Evolutionary conservation across 2,113 vertebrate genomes (phyloP).

Genomic region (Struthio camelus): DNA sequence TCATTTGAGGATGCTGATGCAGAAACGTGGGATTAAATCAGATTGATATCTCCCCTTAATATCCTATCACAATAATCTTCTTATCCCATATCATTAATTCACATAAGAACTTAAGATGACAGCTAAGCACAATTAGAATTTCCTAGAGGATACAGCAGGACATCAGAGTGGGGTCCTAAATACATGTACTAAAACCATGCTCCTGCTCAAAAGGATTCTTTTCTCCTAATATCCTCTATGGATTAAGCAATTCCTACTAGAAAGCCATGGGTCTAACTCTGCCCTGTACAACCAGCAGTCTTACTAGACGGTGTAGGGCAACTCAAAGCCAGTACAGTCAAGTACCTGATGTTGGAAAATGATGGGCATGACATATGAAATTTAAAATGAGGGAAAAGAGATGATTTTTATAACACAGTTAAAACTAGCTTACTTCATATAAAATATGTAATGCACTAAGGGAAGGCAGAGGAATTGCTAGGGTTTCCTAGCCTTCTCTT

Average conservation of each 20-base stretch:
- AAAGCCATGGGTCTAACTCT: neutral
- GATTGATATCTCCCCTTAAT: constrained; percentile 58
- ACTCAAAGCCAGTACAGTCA: neutral
- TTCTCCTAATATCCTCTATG: neutral
- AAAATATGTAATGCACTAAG: neutral
- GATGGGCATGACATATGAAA: neutral
- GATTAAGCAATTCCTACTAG: neutral
- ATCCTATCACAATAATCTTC: constrained; percentile 67
- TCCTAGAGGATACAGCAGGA: constrained; percentile 20
- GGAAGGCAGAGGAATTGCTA: neutral
- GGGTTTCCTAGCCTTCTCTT: neutral
- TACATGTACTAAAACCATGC: neutral
- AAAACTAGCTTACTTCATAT: neutral
- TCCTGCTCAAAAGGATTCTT: neutral
- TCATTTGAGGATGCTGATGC: constrained; percentile 53
- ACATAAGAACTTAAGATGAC: constrained; percentile 51
- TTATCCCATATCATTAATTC: constrained; percentile 58
- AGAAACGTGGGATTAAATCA: constrained; percentile 48
- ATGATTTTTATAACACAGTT: neutral
- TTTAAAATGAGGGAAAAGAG: neutral
- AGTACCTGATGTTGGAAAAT: neutral
- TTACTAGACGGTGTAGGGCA: neutral
- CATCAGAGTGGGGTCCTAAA: neutral
- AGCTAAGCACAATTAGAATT: constrained; percentile 53
- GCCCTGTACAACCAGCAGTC: neutral